Percentiles rank a stretch among this genome's conserved stretches.
These are phyloP conservation scores for Sebastiscus tertius DNA, from an alignment of 2,797 vertebrate species.

Conservation along the genomic window DNA sequence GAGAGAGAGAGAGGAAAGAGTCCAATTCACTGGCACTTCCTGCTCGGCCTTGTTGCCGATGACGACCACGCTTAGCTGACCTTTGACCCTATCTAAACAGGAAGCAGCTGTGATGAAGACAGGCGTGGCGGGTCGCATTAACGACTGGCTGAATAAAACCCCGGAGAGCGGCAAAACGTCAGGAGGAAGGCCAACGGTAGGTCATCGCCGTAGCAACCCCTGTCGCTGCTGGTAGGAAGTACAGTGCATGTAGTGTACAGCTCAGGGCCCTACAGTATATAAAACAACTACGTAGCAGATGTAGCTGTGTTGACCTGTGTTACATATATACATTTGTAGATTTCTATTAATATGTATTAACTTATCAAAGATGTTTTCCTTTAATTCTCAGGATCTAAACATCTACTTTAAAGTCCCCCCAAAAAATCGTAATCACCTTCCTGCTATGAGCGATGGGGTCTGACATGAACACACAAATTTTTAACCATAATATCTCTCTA, in stretches of 20 bases:
- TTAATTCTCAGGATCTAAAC: neutral
- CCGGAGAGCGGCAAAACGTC: conserved; percentile 90
- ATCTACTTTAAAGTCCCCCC: neutral
- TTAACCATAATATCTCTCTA: too few relatives aligned
- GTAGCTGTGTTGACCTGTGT: neutral
- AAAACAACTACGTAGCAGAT: neutral
- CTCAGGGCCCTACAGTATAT: neutral
- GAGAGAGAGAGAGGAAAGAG: conserved; percentile 22
- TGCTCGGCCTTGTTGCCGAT: conserved; percentile 36
- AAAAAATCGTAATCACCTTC: neutral
- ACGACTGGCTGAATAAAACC: conserved; percentile 98
- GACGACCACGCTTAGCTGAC: conserved; percentile 58
- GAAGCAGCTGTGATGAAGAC: conserved; percentile 97
- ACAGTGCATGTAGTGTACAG: neutral
- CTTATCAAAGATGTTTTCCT: neutral
- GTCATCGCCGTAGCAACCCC: conserved; percentile 62
- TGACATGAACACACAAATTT: too few relatives aligned
- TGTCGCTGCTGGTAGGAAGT: conserved; percentile 6
- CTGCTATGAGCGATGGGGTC: too few relatives aligned
- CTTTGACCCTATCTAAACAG: conserved; percentile 80
- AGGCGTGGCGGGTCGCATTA: conserved; percentile 97
- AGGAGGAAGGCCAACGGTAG: conserved; percentile 92
- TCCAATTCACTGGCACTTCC: conserved; percentile 49
- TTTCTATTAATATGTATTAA: neutral
- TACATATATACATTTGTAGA: neutral